phyloP scores from a whole-genome alignment of 2,113 vertebrate genomes.

The Tapirus terrestris region DNA sequence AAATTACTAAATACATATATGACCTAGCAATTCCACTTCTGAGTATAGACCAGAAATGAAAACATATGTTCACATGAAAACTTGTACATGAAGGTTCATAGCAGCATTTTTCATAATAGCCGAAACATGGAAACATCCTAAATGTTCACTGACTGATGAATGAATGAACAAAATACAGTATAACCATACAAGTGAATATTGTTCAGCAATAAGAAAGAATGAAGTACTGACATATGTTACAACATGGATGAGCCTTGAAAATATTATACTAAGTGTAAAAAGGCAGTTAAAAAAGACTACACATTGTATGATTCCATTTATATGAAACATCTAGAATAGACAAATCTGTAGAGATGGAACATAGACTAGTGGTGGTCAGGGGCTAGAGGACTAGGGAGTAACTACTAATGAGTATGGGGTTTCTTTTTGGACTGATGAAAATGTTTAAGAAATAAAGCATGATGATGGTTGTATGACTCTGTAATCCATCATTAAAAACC shows the following conservation, averaged over 20 bases:
- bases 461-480: neutral
- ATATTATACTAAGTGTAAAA: neutral
- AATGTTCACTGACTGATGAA: neutral
- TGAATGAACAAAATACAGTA: neutral
- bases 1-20: neutral
- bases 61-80: neutral
- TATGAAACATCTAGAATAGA: neutral
- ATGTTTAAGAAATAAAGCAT: neutral
- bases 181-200: neutral
- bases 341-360: neutral
- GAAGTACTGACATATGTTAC: neutral
- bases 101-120: neutral
- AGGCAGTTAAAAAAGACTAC: neutral
- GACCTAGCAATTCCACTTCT: neutral
- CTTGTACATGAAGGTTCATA: neutral
- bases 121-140: neutral
- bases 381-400: neutral
- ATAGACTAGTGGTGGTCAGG: neutral
- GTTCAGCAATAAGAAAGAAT: neutral
- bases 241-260: neutral
- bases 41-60: neutral
- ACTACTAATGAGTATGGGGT: neutral
- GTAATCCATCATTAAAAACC: neutral
- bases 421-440: neutral
- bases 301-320: neutral